Evolutionary conservation across 2,888 invertebrate genomes (phyloP), one percentile per base, ranked within the genome.

Genomic region (Chouioia cunea): DNA sequence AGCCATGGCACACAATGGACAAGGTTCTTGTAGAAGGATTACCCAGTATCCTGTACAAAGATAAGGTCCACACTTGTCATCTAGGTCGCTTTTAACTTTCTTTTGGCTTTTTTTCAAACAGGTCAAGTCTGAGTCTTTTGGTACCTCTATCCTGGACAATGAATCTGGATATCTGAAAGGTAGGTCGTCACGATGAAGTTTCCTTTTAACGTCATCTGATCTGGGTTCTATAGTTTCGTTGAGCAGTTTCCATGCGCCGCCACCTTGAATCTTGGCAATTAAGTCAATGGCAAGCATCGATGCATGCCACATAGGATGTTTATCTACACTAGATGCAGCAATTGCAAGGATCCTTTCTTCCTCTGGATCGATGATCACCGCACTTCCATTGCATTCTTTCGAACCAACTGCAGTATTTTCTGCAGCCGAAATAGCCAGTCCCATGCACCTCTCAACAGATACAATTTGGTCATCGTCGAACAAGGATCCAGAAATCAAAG

Each of bases 1-100:
- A 0, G 94, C 97, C 98, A 99, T 99, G 0, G 96, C 89, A 86
- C 99, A 99, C 93, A 98, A 95, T 0, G 94, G 83, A 86, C 99
- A 99, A 0, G 98, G 97, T 83, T 99, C 98, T 72, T 89, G 89
- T 0, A 93, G 89, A 52, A 94, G 83, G 82, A 95, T 97, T 1
- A 94, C 86, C 86, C 95, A 92, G 84, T 94, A 96, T 2, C 94
- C 94, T 0, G 97, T 96, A 86, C 96, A 96, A 58, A 96, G 86
- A 83, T 96, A 96, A 0, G 93, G 92, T 1, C 90, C 90, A 58
- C 87, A 83, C n/a, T 83, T 79, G 46, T 87, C 86, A 0, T 78
- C 79, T 4, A 48, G 15, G 8, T 58, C 43, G 18, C 52, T 67
- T 0, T 65, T 75, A 0, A 23, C 76, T 15, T 70, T 70, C 48